Percentiles rank a stretch among this genome's conserved stretches.
These are phyloP conservation scores for Eupelmus urozonus DNA, from an alignment of 2,888 invertebrate genomes.

Conservation along the genomic window DNA sequence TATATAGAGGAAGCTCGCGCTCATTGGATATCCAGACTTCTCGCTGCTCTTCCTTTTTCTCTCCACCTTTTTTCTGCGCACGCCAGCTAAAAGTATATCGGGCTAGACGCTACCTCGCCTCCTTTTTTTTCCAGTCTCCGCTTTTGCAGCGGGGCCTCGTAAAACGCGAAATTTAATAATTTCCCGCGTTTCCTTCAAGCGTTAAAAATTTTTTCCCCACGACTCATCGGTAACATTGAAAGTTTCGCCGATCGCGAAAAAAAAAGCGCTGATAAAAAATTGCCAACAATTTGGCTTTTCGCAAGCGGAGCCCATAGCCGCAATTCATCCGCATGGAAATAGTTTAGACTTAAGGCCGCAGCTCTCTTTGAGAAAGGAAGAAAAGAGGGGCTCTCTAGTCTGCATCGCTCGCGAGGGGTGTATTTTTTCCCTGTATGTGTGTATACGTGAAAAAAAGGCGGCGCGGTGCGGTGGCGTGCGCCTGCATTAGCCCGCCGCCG, in stretches of 20 bases:
- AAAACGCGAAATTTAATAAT: constrained; percentile 13
- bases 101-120: constrained; percentile 26
- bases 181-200: neutral
- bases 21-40: constrained; percentile 33
- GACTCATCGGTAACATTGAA: too few relatives aligned
- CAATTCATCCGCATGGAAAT: constrained; percentile 13
- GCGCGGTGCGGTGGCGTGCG: constrained; percentile 16
- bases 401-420: too few relatives aligned
- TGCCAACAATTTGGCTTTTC: constrained; percentile 28
- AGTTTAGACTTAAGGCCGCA: constrained; percentile 24
- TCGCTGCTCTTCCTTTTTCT: neutral
- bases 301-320: neutral
- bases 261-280: neutral
- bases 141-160: neutral
- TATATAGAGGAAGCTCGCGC: constrained; percentile 16
- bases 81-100: constrained; percentile 38
- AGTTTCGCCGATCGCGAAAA: too few relatives aligned
- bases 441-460: constrained; percentile 17
- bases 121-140: neutral
- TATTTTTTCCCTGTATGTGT: constrained; percentile 12
- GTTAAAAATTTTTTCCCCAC: too few relatives aligned
- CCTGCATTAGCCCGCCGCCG: too few relatives aligned
- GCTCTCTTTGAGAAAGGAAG: neutral
- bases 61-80: constrained; percentile 7
- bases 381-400: constrained; percentile 1